Evolutionary conservation across 1,140 invertebrate species (phyloP).

Genomic region (Ostrea denselamellosa): DNA sequence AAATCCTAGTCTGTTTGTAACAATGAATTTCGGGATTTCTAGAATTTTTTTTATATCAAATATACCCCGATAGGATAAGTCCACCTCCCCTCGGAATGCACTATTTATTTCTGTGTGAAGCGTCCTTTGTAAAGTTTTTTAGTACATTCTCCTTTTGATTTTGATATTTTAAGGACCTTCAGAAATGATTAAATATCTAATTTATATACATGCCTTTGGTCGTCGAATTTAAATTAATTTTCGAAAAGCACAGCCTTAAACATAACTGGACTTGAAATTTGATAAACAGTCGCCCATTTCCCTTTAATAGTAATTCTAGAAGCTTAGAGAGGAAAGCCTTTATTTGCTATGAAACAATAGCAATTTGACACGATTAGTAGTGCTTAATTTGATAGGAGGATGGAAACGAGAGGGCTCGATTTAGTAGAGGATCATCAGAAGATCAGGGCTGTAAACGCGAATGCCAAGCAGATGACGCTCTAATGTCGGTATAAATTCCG

Average conservation of each 20-base stretch:
- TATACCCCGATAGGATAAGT: too few species aligned
- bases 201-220: not conserved
- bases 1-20: too few species aligned
- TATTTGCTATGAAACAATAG: conserved; percentile 38
- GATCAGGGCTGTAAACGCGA: conserved; percentile 1
- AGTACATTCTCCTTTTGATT: not conserved
- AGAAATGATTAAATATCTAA: not conserved
- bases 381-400: conserved; percentile 24
- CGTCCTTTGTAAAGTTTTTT: not conserved
- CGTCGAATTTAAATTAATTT: not conserved
- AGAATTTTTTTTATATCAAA: too few species aligned
- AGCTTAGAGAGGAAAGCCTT: conserved; percentile 16
- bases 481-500: conserved; percentile 20
- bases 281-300: not conserved
- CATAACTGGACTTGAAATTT: not conserved
- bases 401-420: not conserved
- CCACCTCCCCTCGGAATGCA: too few species aligned
- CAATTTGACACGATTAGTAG: conserved; percentile 5
- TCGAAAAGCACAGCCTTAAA: not conserved
- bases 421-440: conserved; percentile 4
- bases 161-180: not conserved
- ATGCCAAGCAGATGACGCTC: not conserved
- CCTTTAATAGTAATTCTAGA: conserved; percentile 16
- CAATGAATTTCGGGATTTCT: too few species aligned
- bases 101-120: too few species aligned